A percentile compares a stretch with the other conserved stretches of the same genome.
Conservation (phyloP, 2,113 vertebrate species). For the Scomber scombrus region DNA sequence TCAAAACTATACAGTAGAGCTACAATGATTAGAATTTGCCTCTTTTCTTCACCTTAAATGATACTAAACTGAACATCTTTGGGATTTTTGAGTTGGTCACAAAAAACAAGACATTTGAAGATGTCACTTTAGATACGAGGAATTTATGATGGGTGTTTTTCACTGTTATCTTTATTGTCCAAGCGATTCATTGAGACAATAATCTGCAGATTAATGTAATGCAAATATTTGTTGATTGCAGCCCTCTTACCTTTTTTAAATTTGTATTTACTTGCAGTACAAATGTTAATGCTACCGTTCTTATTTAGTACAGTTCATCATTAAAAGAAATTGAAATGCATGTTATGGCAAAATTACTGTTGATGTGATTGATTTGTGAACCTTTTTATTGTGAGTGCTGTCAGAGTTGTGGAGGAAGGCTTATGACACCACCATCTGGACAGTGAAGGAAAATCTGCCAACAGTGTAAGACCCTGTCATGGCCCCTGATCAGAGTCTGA, state of each 20-base stretch:
- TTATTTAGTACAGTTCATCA: neutral
- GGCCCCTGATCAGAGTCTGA: neutral
- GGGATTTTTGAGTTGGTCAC: too few species aligned
- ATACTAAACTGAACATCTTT: too few species aligned
- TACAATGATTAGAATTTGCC: too few species aligned
- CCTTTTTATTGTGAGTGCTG: neutral
- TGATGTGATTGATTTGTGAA: neutral
- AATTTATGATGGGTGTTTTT: too few species aligned
- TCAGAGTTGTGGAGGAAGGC: constrained; percentile 1
- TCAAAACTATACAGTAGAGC: neutral
- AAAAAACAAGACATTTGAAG: too few species aligned
- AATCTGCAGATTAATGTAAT: too few species aligned
- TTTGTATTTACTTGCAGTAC: neutral
- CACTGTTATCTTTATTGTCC: too few species aligned
- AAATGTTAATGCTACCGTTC: too few species aligned
- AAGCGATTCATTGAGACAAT: too few species aligned
- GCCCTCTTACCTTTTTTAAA: neutral
- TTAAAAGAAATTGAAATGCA: neutral
- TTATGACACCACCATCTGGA: constrained; percentile 45
- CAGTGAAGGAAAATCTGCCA: neutral
- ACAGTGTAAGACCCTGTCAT: neutral
- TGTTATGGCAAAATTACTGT: neutral
- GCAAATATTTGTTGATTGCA: too few species aligned
- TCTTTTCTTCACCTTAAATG: too few species aligned
- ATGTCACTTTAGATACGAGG: too few species aligned